Base-by-base conservation (phyloP, 2,113 vertebrate species). In the Leucopsar rothschildi region DNA sequence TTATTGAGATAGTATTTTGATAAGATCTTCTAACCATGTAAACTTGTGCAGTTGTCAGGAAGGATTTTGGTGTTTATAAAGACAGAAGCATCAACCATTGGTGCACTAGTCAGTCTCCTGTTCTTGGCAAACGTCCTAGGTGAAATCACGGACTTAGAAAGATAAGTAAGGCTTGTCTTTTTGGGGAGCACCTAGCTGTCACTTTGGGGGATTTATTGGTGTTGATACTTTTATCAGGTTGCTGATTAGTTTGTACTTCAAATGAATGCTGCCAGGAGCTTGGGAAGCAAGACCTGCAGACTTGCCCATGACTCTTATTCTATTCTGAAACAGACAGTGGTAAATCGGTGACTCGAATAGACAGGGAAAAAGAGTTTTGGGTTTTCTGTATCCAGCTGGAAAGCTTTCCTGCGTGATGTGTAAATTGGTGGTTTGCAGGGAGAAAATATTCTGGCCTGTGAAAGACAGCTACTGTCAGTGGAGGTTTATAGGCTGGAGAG, bases 241-340 rank as follows among this genome's bases (percentile, higher is more conserved):
- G 23, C 47, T 78, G 28, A 13, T 81, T 31, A 70, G 23, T 73
- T 72, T 59, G 66, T 57, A 25, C 44, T 90, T 78, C 2, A 73
- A 84, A 66, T 17, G 37, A 33, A n/a, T 28, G 45, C n/a, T 71
- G 10, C 27, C 23, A 29, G 52, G 37, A 65, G 28, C 28, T 31
- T 60, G 45, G 45, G 13, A 55, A 85, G 44, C 29, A 61, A 63
- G 56, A 64, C 19, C 22, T 40, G 40, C 33, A 31, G 44, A 45
- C 21, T 59, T 44, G 6, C 6, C 7, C 1, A 1, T 47, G 33
- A 23, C 7, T 44, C 15, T 45, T 8, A 20, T 1, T 53, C 31
- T 56, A 0, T 68, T 76, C 19, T 35, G 11, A 45, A 27, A 3
- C 47, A 84, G 31, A 7, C 42, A 33, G 27, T 2, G 1, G 28